Conservation (phyloP, 2,888 invertebrate genomes). For the Catocala nupta region DNA sequence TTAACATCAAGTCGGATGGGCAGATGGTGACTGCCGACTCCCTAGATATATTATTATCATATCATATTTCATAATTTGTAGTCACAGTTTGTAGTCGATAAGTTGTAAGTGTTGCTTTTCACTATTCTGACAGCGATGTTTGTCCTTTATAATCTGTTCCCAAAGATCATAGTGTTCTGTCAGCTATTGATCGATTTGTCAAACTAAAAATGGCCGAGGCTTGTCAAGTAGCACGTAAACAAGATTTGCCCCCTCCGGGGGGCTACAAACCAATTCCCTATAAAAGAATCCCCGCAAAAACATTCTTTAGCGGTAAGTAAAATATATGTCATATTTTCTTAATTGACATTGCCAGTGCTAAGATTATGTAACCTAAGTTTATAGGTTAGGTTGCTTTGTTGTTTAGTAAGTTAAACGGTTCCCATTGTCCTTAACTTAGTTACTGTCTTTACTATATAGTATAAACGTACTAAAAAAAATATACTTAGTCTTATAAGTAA, state of each 20-base stretch:
- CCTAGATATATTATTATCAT: no score
- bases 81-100: no score
- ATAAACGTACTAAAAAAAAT: no score
- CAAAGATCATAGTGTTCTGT: no score
- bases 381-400: slow-evolving; percentile 61
- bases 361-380: slow-evolving; percentile 75
- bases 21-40: no score
- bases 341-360: slow-evolving; percentile 17
- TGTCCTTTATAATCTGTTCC: no score
- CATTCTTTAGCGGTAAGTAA: slow-evolving; percentile 89
- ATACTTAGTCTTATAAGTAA: no score
- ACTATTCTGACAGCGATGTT: no score
- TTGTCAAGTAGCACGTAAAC: slow-evolving; percentile 79
- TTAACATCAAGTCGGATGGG: no score
- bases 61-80: no score
- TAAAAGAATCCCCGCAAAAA: slow-evolving; percentile 91
- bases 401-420: slow-evolving; percentile 4
- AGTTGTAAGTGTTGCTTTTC: no score
- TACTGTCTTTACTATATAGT: no score
- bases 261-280: slow-evolving; percentile 94
- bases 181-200: background rate
- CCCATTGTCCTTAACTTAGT: slow-evolving; percentile 21
- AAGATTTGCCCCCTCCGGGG: slow-evolving; percentile 97
- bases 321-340: slow-evolving; percentile 12
- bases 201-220: slow-evolving; percentile 69